phyloP scores from a whole-genome alignment of 2,888 invertebrate genomes.

The Acronicta leporina region DNA sequence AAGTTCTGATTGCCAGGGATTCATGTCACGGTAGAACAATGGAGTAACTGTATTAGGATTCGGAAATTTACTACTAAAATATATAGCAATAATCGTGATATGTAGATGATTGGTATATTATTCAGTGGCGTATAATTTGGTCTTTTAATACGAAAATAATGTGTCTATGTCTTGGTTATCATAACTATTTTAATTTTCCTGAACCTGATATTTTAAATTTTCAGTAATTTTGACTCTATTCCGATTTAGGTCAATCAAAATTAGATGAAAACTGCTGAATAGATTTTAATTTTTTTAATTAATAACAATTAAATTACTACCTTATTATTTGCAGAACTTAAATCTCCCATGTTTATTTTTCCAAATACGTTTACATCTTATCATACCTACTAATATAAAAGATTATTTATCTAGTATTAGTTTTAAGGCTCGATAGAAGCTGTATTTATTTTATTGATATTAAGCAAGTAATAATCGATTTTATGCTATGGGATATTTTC shows the following conservation, averaged over 20 bases:
- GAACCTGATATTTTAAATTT: neutral
- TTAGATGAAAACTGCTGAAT: conserved; percentile 13
- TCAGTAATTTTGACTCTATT: neutral
- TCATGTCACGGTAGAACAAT: conserved; percentile 31
- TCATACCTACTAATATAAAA: neutral
- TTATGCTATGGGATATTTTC: conserved; percentile 21
- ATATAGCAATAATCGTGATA: conserved; percentile 12
- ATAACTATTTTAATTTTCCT: neutral
- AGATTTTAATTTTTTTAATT: too few relatives aligned
- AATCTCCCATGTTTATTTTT: conserved; percentile 5
- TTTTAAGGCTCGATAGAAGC: conserved; percentile 4
- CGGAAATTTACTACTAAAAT: conserved; percentile 15
- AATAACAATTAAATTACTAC: too few relatives aligned
- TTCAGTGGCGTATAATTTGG: conserved; percentile 10
- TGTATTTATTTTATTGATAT: conserved; percentile 20
- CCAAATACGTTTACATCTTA: conserved; percentile 20
- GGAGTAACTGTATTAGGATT: conserved; percentile 19
- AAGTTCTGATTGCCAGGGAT: conserved; percentile 31
- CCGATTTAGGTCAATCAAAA: neutral
- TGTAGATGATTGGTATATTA: too few relatives aligned
- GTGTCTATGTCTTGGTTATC: neutral
- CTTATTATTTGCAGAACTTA: conserved; percentile 27
- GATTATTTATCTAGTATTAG: conserved; percentile 9
- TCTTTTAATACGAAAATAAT: conserved; percentile 17
- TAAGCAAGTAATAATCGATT: conserved; percentile 36